Conservation (phyloP, 2,113 vertebrate species). For the Pyxicephalus adspersus region DNA sequence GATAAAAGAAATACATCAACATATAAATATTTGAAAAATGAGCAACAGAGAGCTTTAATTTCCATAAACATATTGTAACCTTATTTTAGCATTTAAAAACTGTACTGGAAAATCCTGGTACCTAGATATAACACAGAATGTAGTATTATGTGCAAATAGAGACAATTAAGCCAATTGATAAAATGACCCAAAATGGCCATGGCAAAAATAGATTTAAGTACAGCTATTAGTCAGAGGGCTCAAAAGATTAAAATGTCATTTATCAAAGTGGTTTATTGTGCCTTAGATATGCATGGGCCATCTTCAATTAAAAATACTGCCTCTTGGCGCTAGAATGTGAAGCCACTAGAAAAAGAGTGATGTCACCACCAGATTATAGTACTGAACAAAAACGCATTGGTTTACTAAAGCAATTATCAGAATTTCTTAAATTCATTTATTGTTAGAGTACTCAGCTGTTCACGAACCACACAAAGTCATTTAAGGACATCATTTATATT, state of each 20-base stretch:
- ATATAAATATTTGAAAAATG: too few relatives aligned
- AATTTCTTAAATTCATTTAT: slow-evolving; percentile 18
- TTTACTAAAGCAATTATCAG: slow-evolving; percentile 10
- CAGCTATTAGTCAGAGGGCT: background rate
- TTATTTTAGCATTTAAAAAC: too few relatives aligned
- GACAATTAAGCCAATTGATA: slow-evolving; percentile 12
- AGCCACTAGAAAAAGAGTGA: slow-evolving; percentile 19
- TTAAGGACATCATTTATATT: background rate
- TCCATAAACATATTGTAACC: too few relatives aligned
- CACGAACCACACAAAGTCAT: slow-evolving; percentile 4
- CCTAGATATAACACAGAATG: too few relatives aligned
- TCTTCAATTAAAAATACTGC: slow-evolving; percentile 35
- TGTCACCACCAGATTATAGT: slow-evolving; percentile 5
- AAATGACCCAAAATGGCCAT: background rate
- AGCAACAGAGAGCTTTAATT: too few relatives aligned
- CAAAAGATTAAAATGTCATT: slow-evolving; percentile 35
- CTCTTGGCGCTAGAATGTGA: slow-evolving; percentile 5
- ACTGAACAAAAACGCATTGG: background rate
- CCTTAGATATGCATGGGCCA: slow-evolving; percentile 9
- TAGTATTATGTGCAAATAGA: background rate
- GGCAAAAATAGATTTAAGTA: slow-evolving; percentile 18
- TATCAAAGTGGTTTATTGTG: slow-evolving; percentile 32
- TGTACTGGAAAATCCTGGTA: too few relatives aligned
- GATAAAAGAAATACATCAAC: too few relatives aligned
- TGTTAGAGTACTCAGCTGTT: background rate